These are phyloP conservation scores for Drosophila tanythrix DNA, from an alignment of 2,888 invertebrate species.

Conservation along the genomic window DNA sequence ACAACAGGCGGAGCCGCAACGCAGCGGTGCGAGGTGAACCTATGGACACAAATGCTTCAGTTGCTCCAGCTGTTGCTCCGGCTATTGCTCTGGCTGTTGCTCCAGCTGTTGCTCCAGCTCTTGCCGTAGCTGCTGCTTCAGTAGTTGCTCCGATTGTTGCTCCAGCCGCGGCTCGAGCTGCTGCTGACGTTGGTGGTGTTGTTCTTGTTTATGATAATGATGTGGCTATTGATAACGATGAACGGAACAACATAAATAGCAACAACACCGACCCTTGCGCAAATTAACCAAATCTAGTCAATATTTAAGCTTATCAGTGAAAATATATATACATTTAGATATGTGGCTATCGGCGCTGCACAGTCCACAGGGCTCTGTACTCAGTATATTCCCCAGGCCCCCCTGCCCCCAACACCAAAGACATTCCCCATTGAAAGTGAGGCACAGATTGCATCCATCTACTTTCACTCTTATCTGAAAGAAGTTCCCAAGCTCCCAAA, in stretches of 20 bases:
- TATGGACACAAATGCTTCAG: slow-evolving; percentile 10
- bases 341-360: slow-evolving; percentile 21
- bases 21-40: slow-evolving; percentile 3
- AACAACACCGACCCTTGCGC: slow-evolving; percentile 22
- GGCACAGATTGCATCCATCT: background rate
- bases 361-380: slow-evolving; percentile 6
- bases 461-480: background rate
- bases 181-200: background rate
- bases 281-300: slow-evolving; percentile 43
- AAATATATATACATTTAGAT: slow-evolving; percentile 8
- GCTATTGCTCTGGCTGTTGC: slow-evolving; percentile 6
- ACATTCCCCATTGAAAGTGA: slow-evolving; percentile 5
- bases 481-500: background rate
- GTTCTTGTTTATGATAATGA: background rate
- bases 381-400: background rate
- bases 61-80: slow-evolving; percentile 6
- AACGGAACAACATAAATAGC: background rate
- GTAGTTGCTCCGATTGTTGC: background rate
- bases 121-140: background rate
- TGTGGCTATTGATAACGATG: background rate
- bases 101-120: background rate
- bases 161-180: background rate
- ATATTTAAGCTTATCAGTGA: slow-evolving; percentile 20
- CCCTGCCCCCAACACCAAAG: background rate
- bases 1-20: slow-evolving; percentile 4